phyloP scores from a whole-genome alignment of 2,888 invertebrate species.

The Conus canariensis region DNA sequence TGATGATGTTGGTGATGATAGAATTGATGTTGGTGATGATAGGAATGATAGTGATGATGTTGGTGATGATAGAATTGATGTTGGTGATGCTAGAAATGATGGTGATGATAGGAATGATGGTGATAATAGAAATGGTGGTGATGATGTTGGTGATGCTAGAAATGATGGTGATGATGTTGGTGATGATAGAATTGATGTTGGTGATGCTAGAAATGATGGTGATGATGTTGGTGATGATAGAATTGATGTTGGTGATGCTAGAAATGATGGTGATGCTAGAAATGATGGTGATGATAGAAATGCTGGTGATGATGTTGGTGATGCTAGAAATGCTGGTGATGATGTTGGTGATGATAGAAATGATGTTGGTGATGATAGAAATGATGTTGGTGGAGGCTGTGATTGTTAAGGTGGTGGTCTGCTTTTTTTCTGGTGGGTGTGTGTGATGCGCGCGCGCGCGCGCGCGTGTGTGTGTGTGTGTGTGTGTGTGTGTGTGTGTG shows the following conservation, averaged over 20 bases:
- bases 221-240: too few species aligned
- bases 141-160: background rate
- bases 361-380: background rate
- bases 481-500: background rate
- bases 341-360: background rate
- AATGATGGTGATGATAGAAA: background rate
- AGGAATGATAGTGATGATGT: too few species aligned
- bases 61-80: background rate
- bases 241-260: background rate
- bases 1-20: background rate
- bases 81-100: background rate
- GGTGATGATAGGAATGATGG: background rate
- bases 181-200: background rate
- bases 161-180: background rate
- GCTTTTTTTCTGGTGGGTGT: background rate
- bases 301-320: background rate
- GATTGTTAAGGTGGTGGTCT: background rate
- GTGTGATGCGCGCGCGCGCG: background rate
- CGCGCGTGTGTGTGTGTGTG: constrained; percentile 6
- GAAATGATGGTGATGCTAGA: background rate
- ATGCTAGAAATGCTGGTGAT: background rate
- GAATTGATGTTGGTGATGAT: background rate
- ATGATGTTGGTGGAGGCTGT: background rate
- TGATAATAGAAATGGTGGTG: background rate
- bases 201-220: background rate